These are phyloP conservation scores for Terebella lapidaria DNA, from an alignment of 2,888 invertebrate genomes.

Conservation along the genomic window DNA sequence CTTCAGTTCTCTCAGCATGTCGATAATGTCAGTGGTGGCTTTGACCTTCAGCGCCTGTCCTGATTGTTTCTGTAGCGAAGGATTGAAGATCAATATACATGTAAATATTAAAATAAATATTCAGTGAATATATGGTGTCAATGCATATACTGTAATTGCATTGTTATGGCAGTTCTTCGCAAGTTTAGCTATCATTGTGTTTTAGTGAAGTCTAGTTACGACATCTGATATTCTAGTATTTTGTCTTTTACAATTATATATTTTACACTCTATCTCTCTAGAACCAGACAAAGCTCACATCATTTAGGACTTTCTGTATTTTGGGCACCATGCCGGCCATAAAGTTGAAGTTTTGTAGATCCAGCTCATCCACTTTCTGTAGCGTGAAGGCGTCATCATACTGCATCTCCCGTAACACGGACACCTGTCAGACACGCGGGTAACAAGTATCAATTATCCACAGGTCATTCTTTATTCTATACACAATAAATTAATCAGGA, in stretches of 20 bases:
- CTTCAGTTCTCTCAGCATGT: constrained; percentile 41
- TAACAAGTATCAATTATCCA: too few species aligned
- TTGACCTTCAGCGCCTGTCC: constrained; percentile 38
- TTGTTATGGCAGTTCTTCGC: too few species aligned
- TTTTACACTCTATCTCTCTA: too few species aligned
- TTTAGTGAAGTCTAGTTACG: too few species aligned
- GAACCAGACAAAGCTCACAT: constrained; percentile 36
- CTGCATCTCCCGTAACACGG: constrained; percentile 44
- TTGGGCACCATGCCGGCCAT: constrained; percentile 52
- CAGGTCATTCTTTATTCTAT: too few species aligned
- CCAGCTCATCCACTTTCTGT: constrained; percentile 37
- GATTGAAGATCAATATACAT: background rate
- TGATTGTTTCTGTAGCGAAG: constrained; percentile 36
- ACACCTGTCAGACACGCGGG: constrained; percentile 38
- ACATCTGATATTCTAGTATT: too few species aligned
- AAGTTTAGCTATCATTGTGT: too few species aligned
- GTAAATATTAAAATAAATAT: too few species aligned
- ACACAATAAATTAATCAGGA: too few species aligned
- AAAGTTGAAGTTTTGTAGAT: constrained; percentile 42
- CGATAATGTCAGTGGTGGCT: constrained; percentile 32
- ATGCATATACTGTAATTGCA: too few species aligned
- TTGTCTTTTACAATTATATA: too few species aligned
- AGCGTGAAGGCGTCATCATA: constrained; percentile 52
- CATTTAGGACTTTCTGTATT: constrained; percentile 45
- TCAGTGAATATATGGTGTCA: too few species aligned